Conservation (phyloP, 2,888 invertebrate species). For the Atherix ibis region DNA sequence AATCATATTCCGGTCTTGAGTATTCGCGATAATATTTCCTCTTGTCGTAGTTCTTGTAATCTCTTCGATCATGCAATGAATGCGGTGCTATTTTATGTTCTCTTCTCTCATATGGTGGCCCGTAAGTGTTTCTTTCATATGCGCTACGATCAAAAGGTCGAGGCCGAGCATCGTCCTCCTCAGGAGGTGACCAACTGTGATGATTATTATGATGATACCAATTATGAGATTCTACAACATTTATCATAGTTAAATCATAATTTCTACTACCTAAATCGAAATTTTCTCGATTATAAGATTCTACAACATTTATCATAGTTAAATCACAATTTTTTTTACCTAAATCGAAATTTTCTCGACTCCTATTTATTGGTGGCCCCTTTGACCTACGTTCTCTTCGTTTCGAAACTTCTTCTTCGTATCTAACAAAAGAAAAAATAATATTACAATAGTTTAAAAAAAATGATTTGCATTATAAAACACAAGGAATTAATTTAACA, state of each 20-base stretch:
- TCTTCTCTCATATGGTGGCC: constrained; percentile 32
- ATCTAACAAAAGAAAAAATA: constrained; percentile 19
- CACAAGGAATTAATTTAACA: constrained; percentile 21
- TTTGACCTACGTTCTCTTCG: constrained; percentile 27
- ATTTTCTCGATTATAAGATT: background rate
- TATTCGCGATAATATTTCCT: constrained; percentile 30
- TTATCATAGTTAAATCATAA: background rate
- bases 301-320: background rate
- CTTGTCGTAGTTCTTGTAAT: constrained; percentile 22
- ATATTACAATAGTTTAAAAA: background rate
- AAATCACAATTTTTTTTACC: too few species aligned
- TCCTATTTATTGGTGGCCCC: constrained; percentile 23
- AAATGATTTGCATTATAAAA: background rate
- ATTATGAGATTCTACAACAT: constrained; percentile 22
- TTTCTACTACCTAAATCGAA: constrained; percentile 27
- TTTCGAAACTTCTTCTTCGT: constrained; percentile 26
- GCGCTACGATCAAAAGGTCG: constrained; percentile 29
- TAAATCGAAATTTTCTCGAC: constrained; percentile 30
- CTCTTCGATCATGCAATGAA: constrained; percentile 21
- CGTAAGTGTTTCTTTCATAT: constrained; percentile 31
- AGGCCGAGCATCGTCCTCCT: constrained; percentile 23
- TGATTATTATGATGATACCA: constrained; percentile 28
- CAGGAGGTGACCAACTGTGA: constrained; percentile 31
- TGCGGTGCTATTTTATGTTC: constrained; percentile 19
- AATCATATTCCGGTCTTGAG: constrained; percentile 27